These are phyloP conservation scores for Polypedilum pembai DNA, from an alignment of 1,140 invertebrate species.

Conservation along the genomic window DNA sequence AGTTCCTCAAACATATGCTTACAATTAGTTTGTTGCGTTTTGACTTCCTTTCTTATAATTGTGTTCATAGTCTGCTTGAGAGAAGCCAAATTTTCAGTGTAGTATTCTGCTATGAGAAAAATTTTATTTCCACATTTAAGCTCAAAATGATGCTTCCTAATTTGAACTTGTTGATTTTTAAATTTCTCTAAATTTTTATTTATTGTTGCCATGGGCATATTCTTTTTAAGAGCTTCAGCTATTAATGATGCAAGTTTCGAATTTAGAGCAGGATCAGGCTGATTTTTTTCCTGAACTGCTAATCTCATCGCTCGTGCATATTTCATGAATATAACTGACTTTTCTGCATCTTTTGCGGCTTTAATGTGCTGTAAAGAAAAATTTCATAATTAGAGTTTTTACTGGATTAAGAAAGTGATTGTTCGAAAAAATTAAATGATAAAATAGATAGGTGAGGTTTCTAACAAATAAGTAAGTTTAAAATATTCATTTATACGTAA, in stretches of 20 bases:
- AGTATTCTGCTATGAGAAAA: slow-evolving; percentile 37
- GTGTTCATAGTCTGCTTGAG: slow-evolving; percentile 42
- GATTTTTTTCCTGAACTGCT: slow-evolving; percentile 50
- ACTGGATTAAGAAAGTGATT: too few species aligned
- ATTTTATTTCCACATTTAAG: slow-evolving; percentile 41
- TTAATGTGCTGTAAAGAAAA: slow-evolving; percentile 48
- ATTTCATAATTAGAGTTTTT: neutral
- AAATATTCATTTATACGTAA: too few species aligned
- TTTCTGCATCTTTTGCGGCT: slow-evolving; percentile 52
- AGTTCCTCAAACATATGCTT: slow-evolving; percentile 47
- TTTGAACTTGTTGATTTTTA: slow-evolving; percentile 37
- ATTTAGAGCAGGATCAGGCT: slow-evolving; percentile 51
- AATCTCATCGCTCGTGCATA: slow-evolving; percentile 48
- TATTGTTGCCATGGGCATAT: slow-evolving; percentile 52
- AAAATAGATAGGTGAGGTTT: too few species aligned
- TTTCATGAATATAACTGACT: slow-evolving; percentile 43
- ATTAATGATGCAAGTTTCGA: slow-evolving; percentile 48
- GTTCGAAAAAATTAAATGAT: too few species aligned
- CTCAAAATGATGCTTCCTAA: slow-evolving; percentile 41
- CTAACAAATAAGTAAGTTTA: too few species aligned
- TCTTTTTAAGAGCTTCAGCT: slow-evolving; percentile 50
- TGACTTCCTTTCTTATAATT: slow-evolving; percentile 46
- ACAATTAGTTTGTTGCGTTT: slow-evolving; percentile 34
- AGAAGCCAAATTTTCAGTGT: slow-evolving; percentile 37
- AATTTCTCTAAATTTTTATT: slow-evolving; percentile 50